Evolutionary conservation across 1,140 invertebrate genomes (phyloP), one percentile per base, ranked within the genome.

Genomic region (Drosophila biarmipes): DNA sequence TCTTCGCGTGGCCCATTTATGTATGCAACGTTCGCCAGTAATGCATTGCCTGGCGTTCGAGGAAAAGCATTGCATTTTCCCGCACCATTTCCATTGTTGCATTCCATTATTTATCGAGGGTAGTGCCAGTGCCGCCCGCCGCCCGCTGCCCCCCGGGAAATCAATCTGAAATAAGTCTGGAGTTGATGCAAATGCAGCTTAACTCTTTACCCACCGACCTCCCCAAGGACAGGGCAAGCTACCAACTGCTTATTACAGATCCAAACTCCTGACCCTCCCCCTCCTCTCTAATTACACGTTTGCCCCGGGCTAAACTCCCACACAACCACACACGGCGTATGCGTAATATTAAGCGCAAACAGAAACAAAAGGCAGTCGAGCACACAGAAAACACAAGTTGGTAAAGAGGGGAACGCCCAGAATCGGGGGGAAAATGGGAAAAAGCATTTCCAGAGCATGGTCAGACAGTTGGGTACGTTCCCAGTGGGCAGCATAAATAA

Each of bases 221-320:
- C 81, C 67, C 81, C 66, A 80, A 80, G 81, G 80, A 86, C 67
- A 52, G n/a, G 38, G 38, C 58, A 58, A 51, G 72, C 52, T 54
- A 57, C 72, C 43, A 80, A 79, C 77, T 80, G 69, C 74, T 82
- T 82, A 82, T 82, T 82, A 78, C 66, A 53, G 58, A 77, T 73
- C 59, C 77, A 38, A 37, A 64, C 46, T 48, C 34, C 24, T 49
- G n/a, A 3, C 29, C 42, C 29, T 10, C 11, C 34, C 14, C 51
- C 10, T 17, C 17, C 34, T 61, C 69, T 71, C 43, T 82, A 82
- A 82, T 82, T 82, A 82, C 74, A 58, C 54, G 79, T 54, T 56
- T 64, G 78, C 64, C 72, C 31, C 49, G 12, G 55, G 55, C 56
- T 62, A 61, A 61, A 61, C 46, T 51, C 38, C 62, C 72, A 58